Evolutionary conservation across 1,140 invertebrate genomes (phyloP).

Genomic region (Lycorma delicatula): DNA sequence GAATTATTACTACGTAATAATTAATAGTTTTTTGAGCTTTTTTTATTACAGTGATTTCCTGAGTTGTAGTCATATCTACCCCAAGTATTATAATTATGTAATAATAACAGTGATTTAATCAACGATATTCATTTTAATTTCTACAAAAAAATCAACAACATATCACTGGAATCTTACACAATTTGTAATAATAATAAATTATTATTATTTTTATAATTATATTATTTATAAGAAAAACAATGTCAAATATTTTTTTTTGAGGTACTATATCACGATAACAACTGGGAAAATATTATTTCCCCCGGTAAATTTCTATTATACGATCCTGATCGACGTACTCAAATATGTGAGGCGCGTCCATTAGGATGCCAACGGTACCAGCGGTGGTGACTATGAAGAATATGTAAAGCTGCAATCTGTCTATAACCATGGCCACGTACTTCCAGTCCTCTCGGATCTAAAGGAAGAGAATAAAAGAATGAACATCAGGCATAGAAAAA

Average conservation of each 20-base stretch:
- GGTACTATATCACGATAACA: conserved; percentile 16
- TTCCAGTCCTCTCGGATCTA: conserved; percentile 99
- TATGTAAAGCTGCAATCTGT: conserved; percentile 91
- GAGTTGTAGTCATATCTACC: no score
- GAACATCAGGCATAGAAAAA: no score
- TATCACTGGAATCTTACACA: no score
- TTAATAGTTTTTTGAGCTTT: no score
- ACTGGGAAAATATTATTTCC: conserved; percentile 54
- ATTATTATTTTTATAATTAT: conserved; percentile 21
- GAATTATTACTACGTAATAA: no score
- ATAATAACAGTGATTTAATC: no score
- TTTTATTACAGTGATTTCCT: no score
- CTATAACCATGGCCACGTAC: conserved; percentile 98
- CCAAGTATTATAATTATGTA: no score
- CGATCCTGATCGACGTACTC: conserved; percentile 96
- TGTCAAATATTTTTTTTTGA: conserved; percentile 17
- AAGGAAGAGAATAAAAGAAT: no score
- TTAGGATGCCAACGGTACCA: conserved; percentile 92
- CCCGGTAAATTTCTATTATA: conserved; percentile 89
- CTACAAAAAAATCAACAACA: no score
- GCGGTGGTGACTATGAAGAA: conserved; percentile 97
- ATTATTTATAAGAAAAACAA: conserved; percentile 25
- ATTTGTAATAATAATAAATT: no score
- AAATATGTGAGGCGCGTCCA: conserved; percentile 98
- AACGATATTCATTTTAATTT: no score